Evolutionary conservation across 2,888 invertebrate species (phyloP), one percentile per base, ranked within the genome.

Genomic region (Habroteleia sp.): DNA sequence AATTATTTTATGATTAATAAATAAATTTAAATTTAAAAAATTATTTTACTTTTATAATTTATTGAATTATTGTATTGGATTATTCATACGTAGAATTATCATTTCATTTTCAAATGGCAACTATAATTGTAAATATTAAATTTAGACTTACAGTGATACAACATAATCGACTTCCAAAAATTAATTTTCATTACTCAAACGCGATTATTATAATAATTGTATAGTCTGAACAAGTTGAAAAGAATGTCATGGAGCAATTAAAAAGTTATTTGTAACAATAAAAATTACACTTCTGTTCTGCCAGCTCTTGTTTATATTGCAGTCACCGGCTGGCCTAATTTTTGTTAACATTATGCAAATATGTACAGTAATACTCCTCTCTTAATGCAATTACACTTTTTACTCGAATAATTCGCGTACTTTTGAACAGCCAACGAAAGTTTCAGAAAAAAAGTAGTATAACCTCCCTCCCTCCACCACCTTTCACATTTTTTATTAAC

Each of bases 321-420:
- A 13, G n/a, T n/a, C 37, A n/a, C 17, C 17, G 0, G 16, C 16
- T 52, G 25, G 37, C 23, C 52, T 27, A 14, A 35, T 54, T 39
- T 41, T 41, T 16, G 39, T 54, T 10, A 39, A 54, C 14, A 29
- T 29, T 17, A 41, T 25, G 39, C 39, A 25, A 37, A 52, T 27
- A 16, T 27, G 33, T 16, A 27, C n/a, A n/a, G n/a, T n/a, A 27
- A 33, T 14, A 11, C 37, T 37, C 2, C 25, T 14, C 16, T 14
- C 13, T 23, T 16, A 17, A 14, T 10, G 10, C n/a, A 14, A 33
- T 37, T n/a, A 8, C 11, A 16, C 1, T 39, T 54, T 52, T 13
- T 13, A 5, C 3, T 13, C 7, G 10, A 39, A 17, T 14, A 29
- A 54, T 20, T 27, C 13, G 11, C 17, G 1, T 7, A 10, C 11